A percentile compares a stretch with the other conserved stretches of the same genome.
Conservation (phyloP, 53 echinoderm and acorn worm genomes). For the Temnopleurus reevesii region DNA sequence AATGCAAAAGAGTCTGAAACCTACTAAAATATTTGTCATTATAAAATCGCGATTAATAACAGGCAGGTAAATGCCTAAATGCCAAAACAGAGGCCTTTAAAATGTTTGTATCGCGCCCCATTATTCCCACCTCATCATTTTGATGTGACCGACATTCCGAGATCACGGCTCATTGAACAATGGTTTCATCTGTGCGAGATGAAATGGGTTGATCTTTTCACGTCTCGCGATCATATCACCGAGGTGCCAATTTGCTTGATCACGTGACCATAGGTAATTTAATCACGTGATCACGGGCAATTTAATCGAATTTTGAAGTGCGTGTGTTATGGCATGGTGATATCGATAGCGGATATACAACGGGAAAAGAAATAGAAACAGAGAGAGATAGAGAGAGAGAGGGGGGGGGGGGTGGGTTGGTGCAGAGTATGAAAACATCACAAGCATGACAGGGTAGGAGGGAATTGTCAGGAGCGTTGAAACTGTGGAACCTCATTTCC, state of each 20-base stretch:
- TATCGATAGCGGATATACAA: no score
- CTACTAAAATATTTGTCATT: no score
- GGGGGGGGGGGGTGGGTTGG: background rate
- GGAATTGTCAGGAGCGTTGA: no score
- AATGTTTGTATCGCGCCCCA: constrained; percentile 6
- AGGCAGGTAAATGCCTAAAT: no score
- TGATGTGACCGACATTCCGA: constrained; percentile 1
- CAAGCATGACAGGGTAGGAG: no score
- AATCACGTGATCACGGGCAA: background rate
- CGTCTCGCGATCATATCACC: constrained; percentile 7
- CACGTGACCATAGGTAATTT: no score
- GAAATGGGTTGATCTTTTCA: constrained; percentile 10
- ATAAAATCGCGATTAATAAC: no score
- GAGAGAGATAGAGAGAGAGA: no score
- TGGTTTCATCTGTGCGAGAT: constrained; percentile 2
- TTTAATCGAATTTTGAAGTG: background rate
- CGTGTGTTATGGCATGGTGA: background rate
- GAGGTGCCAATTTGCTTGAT: constrained; percentile 6
- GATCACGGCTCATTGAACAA: background rate
- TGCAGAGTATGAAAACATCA: no score
- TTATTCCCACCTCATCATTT: background rate
- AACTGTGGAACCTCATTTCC: no score
- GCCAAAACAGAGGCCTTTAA: background rate
- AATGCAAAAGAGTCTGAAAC: no score
- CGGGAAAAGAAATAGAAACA: no score